Base-by-base conservation (phyloP, 2,113 vertebrate species). In the Mugil cephalus region DNA sequence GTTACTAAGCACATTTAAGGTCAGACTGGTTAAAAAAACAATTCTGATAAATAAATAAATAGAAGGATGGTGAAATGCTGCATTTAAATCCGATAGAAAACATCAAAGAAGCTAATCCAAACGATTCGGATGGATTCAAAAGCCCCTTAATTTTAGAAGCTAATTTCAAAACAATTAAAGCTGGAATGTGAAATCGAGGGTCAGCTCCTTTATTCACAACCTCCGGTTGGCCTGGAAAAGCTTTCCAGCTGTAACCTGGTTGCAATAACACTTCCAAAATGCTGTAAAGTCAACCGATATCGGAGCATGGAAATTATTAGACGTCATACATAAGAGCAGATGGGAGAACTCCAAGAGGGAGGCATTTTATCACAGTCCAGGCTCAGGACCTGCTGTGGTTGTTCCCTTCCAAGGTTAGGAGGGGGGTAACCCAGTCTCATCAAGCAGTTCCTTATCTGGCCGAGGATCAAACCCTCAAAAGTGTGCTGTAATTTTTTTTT, bases 161-260 rank as follows among this genome's bases (percentile, higher is more conserved):
- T 88, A 79, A 89, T 85, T 86, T 89, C 60, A 72, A 89, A 90
- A 88, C 67, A 76, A 74, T 85, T 83, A 68, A 88, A 85, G 63
- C 21, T 78, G 77, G 84, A 91, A 90, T 82, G 77, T 80, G 56
- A 87, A 81, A 86, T 81, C 59, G 74, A 73, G 74, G 84, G 66
- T 91, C 80, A 79, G 84, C 52, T 74, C 59, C 86, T 79, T n/a
- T 70, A 60, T 85, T 91, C 83, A 80, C 78, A 90, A 82, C 63
- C 68, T 70, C 67, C 61, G 72, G 78, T 86, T 71, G 73, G 75
- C 38, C 75, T 66, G 63, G 40, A 85, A 87, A 89, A 78, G 64
- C 38, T 74, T 89, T 92, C 83, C 87, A 90, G 89, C 86, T 87
- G 82, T 71, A 90, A 70, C 59, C 69, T 38, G 50, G 80, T 83